phyloP scores from a whole-genome alignment of 2,797 vertebrate species.

The Periparus ater region DNA sequence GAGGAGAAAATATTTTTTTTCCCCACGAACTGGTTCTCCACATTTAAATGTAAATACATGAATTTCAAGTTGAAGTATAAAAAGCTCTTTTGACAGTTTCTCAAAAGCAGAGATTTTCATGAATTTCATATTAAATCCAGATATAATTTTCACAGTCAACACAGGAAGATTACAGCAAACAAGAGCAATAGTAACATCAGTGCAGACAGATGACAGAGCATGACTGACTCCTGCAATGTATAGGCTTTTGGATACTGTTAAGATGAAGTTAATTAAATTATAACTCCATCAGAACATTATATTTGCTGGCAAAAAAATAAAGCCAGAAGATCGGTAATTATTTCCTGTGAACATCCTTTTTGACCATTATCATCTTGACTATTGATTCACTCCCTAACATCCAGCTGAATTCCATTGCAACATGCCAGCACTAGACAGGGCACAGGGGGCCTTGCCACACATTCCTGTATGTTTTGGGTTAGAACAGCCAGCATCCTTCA shows the following conservation, averaged over 20 bases:
- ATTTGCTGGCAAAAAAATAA: neutral
- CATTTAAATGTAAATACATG: neutral
- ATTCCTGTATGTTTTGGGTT: neutral
- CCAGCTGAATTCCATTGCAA: neutral
- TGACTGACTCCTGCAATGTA: neutral
- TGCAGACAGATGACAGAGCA: neutral
- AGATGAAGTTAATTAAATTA: neutral
- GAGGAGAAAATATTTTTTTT: slow-evolving; percentile 34
- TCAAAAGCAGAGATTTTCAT: neutral
- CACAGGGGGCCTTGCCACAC: neutral
- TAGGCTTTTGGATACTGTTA: neutral
- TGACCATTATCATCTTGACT: neutral
- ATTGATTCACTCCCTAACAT: neutral
- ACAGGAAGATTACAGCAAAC: neutral
- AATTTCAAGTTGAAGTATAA: slow-evolving; percentile 32
- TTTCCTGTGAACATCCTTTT: neutral
- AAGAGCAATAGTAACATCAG: neutral
- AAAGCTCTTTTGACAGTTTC: slow-evolving; percentile 26
- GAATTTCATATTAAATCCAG: slow-evolving; percentile 34
- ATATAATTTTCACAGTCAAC: slow-evolving; percentile 2
- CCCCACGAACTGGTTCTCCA: neutral
- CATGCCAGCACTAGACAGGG: too few relatives aligned
- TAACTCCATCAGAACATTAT: neutral
- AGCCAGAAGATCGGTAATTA: neutral
- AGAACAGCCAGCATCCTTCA: neutral